Percentiles rank a stretch among this genome's conserved stretches.
These are phyloP conservation scores for Phalera bucephala DNA, from an alignment of 2,888 invertebrate genomes.

Conservation along the genomic window DNA sequence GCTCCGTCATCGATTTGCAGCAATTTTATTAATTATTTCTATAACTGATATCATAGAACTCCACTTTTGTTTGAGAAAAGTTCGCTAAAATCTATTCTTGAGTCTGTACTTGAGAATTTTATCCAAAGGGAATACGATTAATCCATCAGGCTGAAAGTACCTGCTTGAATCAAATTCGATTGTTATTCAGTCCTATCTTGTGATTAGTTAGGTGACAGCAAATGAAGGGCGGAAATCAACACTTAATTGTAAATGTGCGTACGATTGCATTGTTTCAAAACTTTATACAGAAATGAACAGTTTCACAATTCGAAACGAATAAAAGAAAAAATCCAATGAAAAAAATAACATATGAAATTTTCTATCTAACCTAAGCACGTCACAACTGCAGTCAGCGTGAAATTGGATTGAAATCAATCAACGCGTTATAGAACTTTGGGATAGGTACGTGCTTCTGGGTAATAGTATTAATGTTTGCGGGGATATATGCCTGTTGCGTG, in stretches of 20 bases:
- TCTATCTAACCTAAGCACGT: slow-evolving; percentile 6
- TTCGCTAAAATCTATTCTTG: slow-evolving; percentile 2
- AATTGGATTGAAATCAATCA: slow-evolving; percentile 27
- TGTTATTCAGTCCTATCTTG: too few relatives aligned
- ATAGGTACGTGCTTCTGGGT: slow-evolving; percentile 4
- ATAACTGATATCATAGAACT: slow-evolving; percentile 9
- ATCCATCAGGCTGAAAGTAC: too few relatives aligned
- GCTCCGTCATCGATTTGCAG: slow-evolving; percentile 25
- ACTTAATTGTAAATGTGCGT: too few relatives aligned
- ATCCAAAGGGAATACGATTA: background rate
- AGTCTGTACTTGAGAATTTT: slow-evolving; percentile 1
- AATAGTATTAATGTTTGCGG: background rate
- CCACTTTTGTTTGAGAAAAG: slow-evolving; percentile 6
- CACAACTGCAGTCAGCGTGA: slow-evolving; percentile 11
- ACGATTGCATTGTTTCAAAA: too few relatives aligned
- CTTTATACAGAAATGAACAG: too few relatives aligned
- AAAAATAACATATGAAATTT: too few relatives aligned
- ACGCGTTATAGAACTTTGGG: slow-evolving; percentile 9
- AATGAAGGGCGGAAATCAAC: too few relatives aligned
- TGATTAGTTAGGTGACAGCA: too few relatives aligned
- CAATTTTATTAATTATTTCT: slow-evolving; percentile 23
- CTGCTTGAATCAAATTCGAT: too few relatives aligned
- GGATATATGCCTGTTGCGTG: slow-evolving; percentile 5
- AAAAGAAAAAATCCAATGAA: too few relatives aligned
- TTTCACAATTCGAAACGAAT: too few relatives aligned